These are phyloP conservation scores for Callithrix jacchus DNA, from an alignment of 2,113 vertebrate species.

Conservation along the genomic window DNA sequence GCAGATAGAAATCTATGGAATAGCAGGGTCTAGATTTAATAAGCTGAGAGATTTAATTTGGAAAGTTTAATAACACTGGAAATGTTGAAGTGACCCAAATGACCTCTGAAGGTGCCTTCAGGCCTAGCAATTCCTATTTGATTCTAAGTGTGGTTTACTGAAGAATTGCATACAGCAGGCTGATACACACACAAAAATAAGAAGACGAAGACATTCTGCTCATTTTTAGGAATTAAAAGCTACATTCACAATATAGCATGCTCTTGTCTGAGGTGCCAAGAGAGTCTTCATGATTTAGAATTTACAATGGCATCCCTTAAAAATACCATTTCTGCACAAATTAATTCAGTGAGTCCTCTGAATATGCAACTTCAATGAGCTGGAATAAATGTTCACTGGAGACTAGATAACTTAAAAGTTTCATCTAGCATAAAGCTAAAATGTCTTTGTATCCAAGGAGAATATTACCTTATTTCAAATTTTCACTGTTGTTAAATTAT, in stretches of 20 bases:
- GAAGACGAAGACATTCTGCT: not conserved
- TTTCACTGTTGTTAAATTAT: conserved; percentile 51
- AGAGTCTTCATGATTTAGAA: conserved; percentile 2
- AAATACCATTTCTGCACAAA: conserved; percentile 36
- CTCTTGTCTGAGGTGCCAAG: conserved; percentile 5
- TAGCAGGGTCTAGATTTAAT: not conserved
- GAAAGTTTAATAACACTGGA: not conserved
- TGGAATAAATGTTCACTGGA: conserved; percentile 54
- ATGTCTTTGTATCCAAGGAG: conserved; percentile 17
- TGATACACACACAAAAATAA: not conserved
- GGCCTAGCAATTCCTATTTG: not conserved
- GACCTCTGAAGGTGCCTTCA: not conserved
- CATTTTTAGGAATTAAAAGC: not conserved
- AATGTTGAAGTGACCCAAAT: not conserved
- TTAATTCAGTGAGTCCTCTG: conserved; percentile 39
- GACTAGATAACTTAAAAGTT: conserved; percentile 35
- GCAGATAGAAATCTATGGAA: not conserved
- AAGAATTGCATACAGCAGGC: not conserved
- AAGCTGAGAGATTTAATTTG: not conserved
- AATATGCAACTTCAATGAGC: conserved; percentile 55
- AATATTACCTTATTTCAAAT: conserved; percentile 45
- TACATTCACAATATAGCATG: not conserved
- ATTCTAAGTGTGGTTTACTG: not conserved
- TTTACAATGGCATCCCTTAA: conserved; percentile 37
- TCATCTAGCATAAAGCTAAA: not conserved